phyloP scores from a whole-genome alignment of 2,888 invertebrate species.

The Coenonympha glycerion region DNA sequence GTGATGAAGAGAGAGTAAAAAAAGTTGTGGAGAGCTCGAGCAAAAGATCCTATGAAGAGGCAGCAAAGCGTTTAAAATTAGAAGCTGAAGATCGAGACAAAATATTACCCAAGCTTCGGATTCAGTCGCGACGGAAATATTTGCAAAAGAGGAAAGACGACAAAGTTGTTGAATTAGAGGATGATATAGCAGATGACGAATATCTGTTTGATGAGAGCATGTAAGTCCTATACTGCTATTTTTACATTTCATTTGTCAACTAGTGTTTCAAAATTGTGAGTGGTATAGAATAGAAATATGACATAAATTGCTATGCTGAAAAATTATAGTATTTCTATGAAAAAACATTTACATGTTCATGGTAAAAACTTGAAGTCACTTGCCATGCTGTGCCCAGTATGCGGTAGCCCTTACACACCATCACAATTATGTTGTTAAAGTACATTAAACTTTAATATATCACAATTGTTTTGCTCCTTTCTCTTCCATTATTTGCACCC shows the following conservation, averaged over 20 bases:
- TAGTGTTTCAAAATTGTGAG: background rate
- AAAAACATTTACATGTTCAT: too few species aligned
- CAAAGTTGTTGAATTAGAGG: conserved; percentile 95
- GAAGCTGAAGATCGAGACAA: conserved; percentile 91
- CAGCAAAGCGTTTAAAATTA: conserved; percentile 90
- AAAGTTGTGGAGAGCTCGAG: conserved; percentile 83
- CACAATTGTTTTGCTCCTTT: too few species aligned
- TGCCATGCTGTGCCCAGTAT: too few species aligned
- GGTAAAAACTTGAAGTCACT: too few species aligned
- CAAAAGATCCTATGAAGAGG: conserved; percentile 87
- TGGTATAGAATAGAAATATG: too few species aligned
- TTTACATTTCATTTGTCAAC: background rate
- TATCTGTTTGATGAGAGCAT: conserved; percentile 92
- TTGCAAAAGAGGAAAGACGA: conserved; percentile 97
- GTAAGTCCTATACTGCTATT: conserved; percentile 72
- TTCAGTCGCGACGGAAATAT: conserved; percentile 95
- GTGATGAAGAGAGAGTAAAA: conserved; percentile 91
- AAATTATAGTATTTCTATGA: too few species aligned
- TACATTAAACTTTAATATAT: too few species aligned
- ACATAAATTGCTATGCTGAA: too few species aligned
- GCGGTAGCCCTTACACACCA: too few species aligned
- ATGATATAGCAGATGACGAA: conserved; percentile 96
- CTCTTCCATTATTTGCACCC: too few species aligned
- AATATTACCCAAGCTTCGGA: conserved; percentile 89
- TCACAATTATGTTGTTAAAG: too few species aligned